Percentiles rank a stretch among this genome's conserved stretches.
These are phyloP conservation scores for Lanistes nyassanus DNA, from an alignment of 1,140 invertebrate species.

Conservation along the genomic window DNA sequence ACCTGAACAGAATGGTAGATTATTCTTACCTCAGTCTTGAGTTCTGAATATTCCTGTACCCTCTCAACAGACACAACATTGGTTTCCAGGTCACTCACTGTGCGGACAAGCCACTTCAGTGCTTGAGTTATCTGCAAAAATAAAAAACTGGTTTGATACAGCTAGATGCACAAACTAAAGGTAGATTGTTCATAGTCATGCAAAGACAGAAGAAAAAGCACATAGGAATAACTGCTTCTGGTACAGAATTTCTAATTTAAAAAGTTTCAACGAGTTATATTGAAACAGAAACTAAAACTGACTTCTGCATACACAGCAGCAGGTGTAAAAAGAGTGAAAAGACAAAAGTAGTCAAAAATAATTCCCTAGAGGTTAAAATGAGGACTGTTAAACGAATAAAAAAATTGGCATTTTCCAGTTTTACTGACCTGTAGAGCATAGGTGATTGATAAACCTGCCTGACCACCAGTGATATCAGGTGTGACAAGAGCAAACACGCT, in stretches of 20 bases:
- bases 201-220: too few species aligned
- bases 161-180: neutral
- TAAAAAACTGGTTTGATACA: neutral
- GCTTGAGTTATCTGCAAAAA: conserved; percentile 45
- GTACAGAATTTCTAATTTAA: too few species aligned
- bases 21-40: conserved; percentile 68
- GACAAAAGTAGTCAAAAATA: too few species aligned
- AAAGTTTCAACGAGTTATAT: too few species aligned
- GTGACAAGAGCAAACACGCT: conserved; percentile 67
- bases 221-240: too few species aligned
- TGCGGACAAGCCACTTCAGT: conserved; percentile 78
- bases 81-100: conserved; percentile 96
- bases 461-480: conserved; percentile 63
- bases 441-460: conserved; percentile 79
- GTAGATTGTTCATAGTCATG: too few species aligned
- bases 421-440: conserved; percentile 44
- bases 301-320: too few species aligned
- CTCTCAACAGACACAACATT: conserved; percentile 97
- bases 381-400: too few species aligned
- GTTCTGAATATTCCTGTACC: conserved; percentile 93
- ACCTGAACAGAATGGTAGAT: neutral
- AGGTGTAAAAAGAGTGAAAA: too few species aligned
- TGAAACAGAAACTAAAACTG: too few species aligned
- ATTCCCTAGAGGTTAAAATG: too few species aligned
- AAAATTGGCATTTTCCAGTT: too few species aligned